Base-by-base conservation (phyloP, 2,113 vertebrate genomes). In the Otis tarda region DNA sequence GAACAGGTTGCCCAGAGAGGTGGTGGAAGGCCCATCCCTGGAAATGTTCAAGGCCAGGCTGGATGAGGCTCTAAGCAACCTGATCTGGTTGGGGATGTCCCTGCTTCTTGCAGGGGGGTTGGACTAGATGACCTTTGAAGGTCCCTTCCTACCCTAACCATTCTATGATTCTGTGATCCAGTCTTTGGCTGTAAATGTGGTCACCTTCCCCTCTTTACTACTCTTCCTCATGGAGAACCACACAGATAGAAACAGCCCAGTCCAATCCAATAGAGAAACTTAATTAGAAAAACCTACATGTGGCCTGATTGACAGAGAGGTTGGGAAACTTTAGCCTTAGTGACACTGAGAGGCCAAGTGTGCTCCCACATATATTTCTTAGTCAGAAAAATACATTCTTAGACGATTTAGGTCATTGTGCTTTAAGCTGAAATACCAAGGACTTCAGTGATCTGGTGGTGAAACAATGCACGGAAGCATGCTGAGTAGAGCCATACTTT, bases 331-430 rank as follows among this genome's bases (percentile, higher is more conserved):
- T 95, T n/a, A 90, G 75, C 75, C 41, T 87, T 79, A 35, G 53
- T 73, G 73, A 93, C 87, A 87, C 57, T 14, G 17, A 77, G 77
- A 93, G 53, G 89, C 91, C 24, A 79, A 91, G 39, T 91, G 81
- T 93, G 77, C 35, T 94, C 81, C 77, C 84, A 95, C 57, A 27
- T 93, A 49, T 5, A 77, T 55, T 39, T 87, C 80, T 76, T 67
- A 27, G n/a, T 39, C 75, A 95, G 65, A 95, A 91, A 95, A 95
- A 87, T 82, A 94, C 93, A 95, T 97, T 96, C 96, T 95, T 91
- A 95, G 95, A 95, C 91, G 89, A 41, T 96, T 95, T 91, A 97
- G 65, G 89, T 97, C 94, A 95, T 69, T 41, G 65, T 5, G 10
- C 56, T 95, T 81, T 89, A 89, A 94, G 69, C 76, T 92, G 89